A percentile compares a stretch with the other conserved stretches of the same genome.
phyloP scores from a whole-genome alignment of 2,113 vertebrate species.

The Nycticorax nycticorax region DNA sequence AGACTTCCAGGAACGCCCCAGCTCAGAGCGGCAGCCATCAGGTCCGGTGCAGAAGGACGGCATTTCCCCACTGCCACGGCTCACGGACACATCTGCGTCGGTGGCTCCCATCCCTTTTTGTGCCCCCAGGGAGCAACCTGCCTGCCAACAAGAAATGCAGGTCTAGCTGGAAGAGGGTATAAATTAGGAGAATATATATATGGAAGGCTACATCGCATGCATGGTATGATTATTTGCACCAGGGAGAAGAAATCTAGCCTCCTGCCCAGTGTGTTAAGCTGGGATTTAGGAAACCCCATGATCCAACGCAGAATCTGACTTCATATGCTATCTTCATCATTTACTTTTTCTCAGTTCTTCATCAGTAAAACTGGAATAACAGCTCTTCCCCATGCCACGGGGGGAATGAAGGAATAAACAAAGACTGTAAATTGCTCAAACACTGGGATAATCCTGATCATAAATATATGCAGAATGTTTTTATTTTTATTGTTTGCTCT shows the following conservation, averaged over 20 bases:
- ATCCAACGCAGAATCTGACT: not conserved
- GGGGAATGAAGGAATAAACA: conserved; percentile 56
- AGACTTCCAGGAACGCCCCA: not conserved
- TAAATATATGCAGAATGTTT: conserved; percentile 59
- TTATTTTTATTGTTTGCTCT: conserved; percentile 49
- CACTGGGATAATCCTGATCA: conserved; percentile 25
- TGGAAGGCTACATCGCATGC: not conserved
- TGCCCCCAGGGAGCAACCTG: not conserved
- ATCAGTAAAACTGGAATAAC: not conserved
- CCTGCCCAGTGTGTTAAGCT: not conserved
- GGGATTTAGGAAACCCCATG: not conserved
- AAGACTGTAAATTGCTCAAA: conserved; percentile 45
- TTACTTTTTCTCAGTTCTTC: not conserved
- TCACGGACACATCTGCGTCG: not conserved
- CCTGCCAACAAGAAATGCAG: not conserved
- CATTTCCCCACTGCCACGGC: not conserved
- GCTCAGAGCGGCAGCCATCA: not conserved
- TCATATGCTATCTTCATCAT: not conserved
- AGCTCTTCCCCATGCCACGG: not conserved
- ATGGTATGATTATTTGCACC: not conserved
- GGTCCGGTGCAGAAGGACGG: not conserved
- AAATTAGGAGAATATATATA: not conserved
- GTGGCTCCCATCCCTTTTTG: not conserved
- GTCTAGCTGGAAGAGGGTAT: not conserved
- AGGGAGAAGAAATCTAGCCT: not conserved